phyloP scores from a whole-genome alignment of 2,888 invertebrate species.

The Julus scanicus region DNA sequence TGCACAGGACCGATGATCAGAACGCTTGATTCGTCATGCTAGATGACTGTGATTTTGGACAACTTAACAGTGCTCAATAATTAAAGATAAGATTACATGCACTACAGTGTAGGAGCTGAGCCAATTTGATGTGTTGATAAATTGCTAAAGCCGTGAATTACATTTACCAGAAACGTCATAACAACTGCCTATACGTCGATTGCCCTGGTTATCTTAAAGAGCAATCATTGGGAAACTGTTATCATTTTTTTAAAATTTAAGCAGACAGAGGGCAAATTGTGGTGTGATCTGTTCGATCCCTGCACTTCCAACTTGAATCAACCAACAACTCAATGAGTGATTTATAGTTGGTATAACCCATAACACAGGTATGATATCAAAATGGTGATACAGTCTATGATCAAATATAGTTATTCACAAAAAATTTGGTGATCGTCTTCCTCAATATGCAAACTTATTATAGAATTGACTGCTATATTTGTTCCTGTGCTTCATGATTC shows the following conservation, averaged over 20 bases:
- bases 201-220: background rate
- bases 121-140: conserved; percentile 48
- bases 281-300: background rate
- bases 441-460: background rate
- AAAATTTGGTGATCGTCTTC: background rate
- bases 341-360: too few relatives aligned
- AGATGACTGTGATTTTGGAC: background rate
- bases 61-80: background rate
- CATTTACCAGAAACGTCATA: background rate
- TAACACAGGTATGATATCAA: background rate
- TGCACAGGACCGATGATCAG: background rate
- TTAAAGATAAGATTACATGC: conserved; percentile 42
- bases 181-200: background rate
- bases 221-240: background rate
- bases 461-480: background rate
- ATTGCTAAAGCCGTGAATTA: background rate
- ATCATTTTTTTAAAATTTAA: background rate
- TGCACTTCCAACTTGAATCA: too few relatives aligned
- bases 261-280: background rate
- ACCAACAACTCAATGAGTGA: too few relatives aligned
- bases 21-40: background rate
- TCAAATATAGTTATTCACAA: background rate
- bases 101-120: background rate
- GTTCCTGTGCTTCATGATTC: conserved; percentile 3
- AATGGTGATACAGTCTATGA: background rate